Conservation (phyloP, 2,888 invertebrate genomes). For the Cordilura impudica region DNA sequence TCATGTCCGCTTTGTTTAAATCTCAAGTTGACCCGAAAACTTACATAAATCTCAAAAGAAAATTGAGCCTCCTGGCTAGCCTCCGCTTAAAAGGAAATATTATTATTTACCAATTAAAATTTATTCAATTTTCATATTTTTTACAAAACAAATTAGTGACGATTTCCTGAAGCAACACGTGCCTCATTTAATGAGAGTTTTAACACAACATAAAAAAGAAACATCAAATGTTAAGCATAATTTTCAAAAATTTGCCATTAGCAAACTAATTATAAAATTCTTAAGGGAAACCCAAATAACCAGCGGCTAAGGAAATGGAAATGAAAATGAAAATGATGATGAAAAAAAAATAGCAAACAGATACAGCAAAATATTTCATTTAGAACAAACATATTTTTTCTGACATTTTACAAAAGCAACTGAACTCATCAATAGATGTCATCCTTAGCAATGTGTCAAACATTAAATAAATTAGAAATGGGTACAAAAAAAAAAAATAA, state of each 20-base stretch:
- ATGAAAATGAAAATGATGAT: not conserved
- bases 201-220: not conserved
- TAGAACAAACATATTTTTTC: too few species aligned
- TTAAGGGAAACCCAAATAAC: too few species aligned
- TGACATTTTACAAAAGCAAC: not conserved
- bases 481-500: not conserved
- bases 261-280: not conserved
- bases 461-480: too few species aligned
- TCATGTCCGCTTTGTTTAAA: too few species aligned
- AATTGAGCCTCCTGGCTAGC: too few species aligned
- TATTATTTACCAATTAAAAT: not conserved
- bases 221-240: not conserved
- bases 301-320: too few species aligned
- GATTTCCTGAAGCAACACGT: slow-evolving; percentile 12
- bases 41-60: too few species aligned
- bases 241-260: not conserved
- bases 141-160: slow-evolving; percentile 8
- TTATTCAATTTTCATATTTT: not conserved
- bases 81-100: too few species aligned
- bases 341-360: not conserved
- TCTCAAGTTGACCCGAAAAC: too few species aligned
- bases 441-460: not conserved
- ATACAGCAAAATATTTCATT: not conserved
- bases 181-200: slow-evolving; percentile 26
- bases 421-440: not conserved